Evolutionary conservation across 2,113 vertebrate species (phyloP).

Genomic region (Microcebus tavaratra): DNA sequence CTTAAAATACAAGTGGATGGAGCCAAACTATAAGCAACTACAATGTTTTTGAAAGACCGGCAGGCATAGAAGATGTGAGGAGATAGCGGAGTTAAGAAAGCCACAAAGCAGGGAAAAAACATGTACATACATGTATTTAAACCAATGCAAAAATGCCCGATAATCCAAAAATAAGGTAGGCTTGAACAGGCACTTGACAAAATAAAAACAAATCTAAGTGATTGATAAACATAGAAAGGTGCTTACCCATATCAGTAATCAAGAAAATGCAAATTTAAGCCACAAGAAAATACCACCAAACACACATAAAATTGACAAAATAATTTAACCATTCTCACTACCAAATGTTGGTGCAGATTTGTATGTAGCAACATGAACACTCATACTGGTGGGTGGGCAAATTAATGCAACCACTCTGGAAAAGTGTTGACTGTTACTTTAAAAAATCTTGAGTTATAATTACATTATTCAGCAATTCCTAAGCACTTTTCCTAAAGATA

Average conservation of each 20-base stretch:
- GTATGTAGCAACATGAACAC: too few relatives aligned
- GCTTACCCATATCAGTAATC: neutral
- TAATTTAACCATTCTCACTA: neutral
- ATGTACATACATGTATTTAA: neutral
- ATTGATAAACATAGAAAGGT: neutral
- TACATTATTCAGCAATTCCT: neutral
- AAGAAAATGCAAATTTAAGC: conserved; percentile 3
- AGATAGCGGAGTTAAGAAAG: neutral
- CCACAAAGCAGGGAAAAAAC: neutral
- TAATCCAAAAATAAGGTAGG: neutral
- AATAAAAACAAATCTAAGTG: neutral
- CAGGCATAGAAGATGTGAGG: neutral
- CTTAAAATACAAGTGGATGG: neutral
- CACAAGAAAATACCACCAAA: neutral
- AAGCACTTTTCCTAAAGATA: neutral
- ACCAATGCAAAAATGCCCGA: neutral
- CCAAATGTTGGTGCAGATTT: neutral
- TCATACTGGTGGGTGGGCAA: neutral
- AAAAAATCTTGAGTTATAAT: neutral
- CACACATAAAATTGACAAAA: neutral
- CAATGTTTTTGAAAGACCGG: neutral
- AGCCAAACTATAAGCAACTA: neutral
- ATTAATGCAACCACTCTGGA: neutral
- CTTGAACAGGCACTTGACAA: neutral
- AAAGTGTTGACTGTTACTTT: neutral